Evolutionary conservation across 2,797 vertebrate species (phyloP).

Genomic region (Hydrocynus forskahlii): DNA sequence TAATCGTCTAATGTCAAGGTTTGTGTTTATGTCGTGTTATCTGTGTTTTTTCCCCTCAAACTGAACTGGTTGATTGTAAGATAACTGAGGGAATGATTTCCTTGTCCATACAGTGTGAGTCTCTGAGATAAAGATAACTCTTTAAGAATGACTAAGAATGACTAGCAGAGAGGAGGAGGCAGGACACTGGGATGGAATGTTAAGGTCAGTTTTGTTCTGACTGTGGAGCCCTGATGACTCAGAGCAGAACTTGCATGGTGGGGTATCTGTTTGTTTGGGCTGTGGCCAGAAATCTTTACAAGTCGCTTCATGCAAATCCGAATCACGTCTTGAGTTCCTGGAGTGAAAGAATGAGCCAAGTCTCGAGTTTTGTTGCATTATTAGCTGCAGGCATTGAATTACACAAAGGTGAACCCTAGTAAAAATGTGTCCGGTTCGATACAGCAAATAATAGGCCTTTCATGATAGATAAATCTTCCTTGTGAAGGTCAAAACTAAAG

Average conservation of each 20-base stretch:
- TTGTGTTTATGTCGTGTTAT: not conserved
- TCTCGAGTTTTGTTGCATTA: too few relatives aligned
- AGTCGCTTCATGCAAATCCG: too few relatives aligned
- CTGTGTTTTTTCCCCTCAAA: not conserved
- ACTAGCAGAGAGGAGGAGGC: not conserved
- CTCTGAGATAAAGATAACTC: not conserved
- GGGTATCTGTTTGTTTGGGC: conserved; percentile 34
- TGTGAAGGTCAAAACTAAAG: too few relatives aligned
- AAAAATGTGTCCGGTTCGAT: too few relatives aligned
- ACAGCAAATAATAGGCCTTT: too few relatives aligned
- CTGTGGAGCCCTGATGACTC: conserved; percentile 8
- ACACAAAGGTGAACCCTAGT: too few relatives aligned
- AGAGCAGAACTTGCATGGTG: not conserved
- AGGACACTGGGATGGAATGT: conserved; percentile 16
- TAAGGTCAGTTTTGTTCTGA: conserved; percentile 10
- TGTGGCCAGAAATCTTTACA: not conserved
- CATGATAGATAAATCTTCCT: too few relatives aligned
- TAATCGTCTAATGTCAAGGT: not conserved
- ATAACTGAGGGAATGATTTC: not conserved
- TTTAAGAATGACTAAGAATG: conserved; percentile 7
- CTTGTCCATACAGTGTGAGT: not conserved
- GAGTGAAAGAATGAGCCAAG: too few relatives aligned
- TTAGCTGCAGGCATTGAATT: too few relatives aligned
- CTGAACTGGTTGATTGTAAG: not conserved
- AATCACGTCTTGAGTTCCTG: too few relatives aligned